These are phyloP conservation scores for Capromys pilorides DNA, from an alignment of 2,797 vertebrate genomes.

Conservation along the genomic window DNA sequence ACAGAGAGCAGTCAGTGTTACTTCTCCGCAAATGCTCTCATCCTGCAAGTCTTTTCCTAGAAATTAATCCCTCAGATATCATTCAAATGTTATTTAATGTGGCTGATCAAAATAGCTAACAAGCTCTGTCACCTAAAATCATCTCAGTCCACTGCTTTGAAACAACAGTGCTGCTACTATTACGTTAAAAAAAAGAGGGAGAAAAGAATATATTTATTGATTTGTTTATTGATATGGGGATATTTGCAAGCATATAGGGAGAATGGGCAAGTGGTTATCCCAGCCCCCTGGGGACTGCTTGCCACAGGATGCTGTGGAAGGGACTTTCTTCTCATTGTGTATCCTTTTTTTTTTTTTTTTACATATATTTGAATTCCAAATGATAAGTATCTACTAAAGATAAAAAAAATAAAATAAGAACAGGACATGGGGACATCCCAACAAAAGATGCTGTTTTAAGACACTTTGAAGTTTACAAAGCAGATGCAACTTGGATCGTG, in stretches of 20 bases:
- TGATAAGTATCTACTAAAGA: neutral
- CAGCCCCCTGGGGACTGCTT: neutral
- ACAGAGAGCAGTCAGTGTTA: neutral
- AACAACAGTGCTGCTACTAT: neutral
- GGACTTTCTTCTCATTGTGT: neutral
- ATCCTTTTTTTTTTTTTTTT: neutral
- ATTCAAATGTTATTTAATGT: neutral
- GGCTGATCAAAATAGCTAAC: neutral
- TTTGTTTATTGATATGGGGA: neutral
- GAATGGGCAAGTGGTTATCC: too few relatives aligned
- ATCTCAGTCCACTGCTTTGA: neutral
- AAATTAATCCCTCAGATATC: neutral
- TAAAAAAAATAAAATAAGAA: neutral
- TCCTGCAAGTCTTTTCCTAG: neutral
- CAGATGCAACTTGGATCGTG: neutral
- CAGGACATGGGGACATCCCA: neutral
- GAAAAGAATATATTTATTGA: neutral
- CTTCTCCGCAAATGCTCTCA: neutral
- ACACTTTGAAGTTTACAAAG: neutral
- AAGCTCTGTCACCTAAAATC: neutral
- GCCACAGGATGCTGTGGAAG: neutral
- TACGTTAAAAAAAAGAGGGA: neutral
- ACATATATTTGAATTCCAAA: neutral
- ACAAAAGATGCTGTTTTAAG: neutral
- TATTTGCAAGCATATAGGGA: neutral